Evolutionary conservation across 2,113 vertebrate species (phyloP).

Genomic region (Grantiella picta): DNA sequence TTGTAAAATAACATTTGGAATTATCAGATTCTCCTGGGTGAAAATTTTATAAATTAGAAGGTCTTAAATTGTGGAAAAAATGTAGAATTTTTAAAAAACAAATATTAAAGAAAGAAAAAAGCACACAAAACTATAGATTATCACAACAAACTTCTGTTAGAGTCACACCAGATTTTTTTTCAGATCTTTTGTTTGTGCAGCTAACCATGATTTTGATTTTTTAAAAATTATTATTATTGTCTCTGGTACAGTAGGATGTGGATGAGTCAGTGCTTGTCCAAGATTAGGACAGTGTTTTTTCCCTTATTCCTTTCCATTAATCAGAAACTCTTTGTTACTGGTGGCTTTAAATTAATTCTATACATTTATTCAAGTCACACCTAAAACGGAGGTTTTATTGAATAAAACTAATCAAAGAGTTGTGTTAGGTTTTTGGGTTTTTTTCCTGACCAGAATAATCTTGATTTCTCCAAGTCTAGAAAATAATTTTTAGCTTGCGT

Average conservation of each 20-base stretch:
- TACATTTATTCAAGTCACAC: neutral
- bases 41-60: neutral
- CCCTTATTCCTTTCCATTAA: neutral
- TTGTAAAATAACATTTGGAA: neutral
- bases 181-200: neutral
- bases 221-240: neutral
- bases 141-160: neutral
- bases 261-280: neutral
- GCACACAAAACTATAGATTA: neutral
- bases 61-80: neutral
- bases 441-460: neutral
- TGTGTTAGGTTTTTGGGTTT: fast-evolving
- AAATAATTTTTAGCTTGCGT: neutral
- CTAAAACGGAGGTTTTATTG: neutral
- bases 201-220: neutral
- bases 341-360: neutral
- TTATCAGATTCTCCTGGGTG: fast-evolving
- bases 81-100: neutral
- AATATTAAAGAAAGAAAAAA: neutral
- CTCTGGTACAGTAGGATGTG: neutral
- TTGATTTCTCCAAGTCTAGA: neutral
- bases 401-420: neutral
- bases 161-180: neutral
- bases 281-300: neutral
- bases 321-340: neutral